phyloP scores from a whole-genome alignment of 1,140 invertebrate genomes.

The Platorchestia sp. region DNA sequence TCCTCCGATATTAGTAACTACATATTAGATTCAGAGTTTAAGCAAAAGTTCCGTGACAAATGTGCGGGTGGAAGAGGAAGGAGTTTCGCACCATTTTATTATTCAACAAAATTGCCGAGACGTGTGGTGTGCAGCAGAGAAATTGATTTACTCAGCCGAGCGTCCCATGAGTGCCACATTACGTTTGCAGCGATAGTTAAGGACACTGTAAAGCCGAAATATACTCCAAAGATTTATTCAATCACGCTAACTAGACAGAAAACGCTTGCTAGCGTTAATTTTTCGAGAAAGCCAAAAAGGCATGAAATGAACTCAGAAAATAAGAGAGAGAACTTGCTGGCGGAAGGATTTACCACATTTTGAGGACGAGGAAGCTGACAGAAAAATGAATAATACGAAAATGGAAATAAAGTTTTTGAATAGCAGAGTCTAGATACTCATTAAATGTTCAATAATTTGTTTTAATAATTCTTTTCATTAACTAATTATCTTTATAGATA shows the following conservation, averaged over 20 bases:
- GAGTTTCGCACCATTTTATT: not conserved
- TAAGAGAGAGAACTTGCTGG: not conserved
- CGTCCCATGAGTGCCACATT: not conserved
- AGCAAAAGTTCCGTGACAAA: not conserved
- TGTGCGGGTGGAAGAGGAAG: not conserved
- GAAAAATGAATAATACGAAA: not conserved
- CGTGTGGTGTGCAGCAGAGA: not conserved
- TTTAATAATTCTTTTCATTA: too few relatives aligned
- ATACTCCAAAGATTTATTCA: not conserved
- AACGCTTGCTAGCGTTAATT: not conserved
- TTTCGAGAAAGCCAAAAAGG: not conserved
- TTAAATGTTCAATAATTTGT: too few relatives aligned
- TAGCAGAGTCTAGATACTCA: too few relatives aligned
- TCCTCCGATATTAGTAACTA: not conserved
- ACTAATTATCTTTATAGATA: too few relatives aligned
- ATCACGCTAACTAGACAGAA: not conserved
- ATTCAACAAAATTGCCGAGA: not conserved
- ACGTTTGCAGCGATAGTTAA: not conserved
- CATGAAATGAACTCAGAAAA: not conserved
- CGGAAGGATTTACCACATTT: not conserved
- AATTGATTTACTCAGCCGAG: not conserved
- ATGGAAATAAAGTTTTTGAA: too few relatives aligned
- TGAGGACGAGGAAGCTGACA: not conserved
- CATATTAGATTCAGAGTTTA: not conserved
- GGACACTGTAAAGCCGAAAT: not conserved